Conservation (phyloP, 2,113 vertebrate species). For the Burhinus oedicnemus region DNA sequence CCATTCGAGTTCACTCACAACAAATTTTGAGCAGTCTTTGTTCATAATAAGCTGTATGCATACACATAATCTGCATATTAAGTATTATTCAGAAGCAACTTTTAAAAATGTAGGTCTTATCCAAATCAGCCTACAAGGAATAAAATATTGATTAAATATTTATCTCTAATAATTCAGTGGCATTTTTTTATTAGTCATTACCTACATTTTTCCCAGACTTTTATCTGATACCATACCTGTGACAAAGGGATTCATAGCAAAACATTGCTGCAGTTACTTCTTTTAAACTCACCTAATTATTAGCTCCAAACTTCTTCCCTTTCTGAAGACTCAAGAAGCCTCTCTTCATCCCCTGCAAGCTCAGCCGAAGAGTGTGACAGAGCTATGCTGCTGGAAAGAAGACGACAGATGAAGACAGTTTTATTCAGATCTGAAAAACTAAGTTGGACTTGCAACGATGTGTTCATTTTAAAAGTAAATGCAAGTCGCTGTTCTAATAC, state of each 20-base stretch:
- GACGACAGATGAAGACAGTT: not conserved
- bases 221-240: not conserved
- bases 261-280: not conserved
- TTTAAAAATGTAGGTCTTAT: not conserved
- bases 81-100: not conserved
- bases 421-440: not conserved
- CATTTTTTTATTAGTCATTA: not conserved
- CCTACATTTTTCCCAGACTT: not conserved
- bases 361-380: not conserved
- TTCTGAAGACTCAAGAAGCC: not conserved
- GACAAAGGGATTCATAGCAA: not conserved
- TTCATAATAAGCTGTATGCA: not conserved
- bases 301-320: not conserved
- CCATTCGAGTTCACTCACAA: not conserved
- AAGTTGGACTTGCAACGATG: not conserved
- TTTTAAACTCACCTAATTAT: slow-evolving; percentile 24
- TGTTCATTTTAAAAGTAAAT: not conserved
- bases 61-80: not conserved
- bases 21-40: not conserved
- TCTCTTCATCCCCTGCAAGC: not conserved
- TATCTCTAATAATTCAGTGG: not conserved
- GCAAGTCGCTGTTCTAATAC: not conserved
- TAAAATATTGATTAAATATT: not conserved
- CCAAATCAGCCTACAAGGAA: not conserved
- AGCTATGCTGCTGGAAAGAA: not conserved